phyloP scores from a whole-genome alignment of 2,797 vertebrate genomes.

The Kryptolebias ocellatus region DNA sequence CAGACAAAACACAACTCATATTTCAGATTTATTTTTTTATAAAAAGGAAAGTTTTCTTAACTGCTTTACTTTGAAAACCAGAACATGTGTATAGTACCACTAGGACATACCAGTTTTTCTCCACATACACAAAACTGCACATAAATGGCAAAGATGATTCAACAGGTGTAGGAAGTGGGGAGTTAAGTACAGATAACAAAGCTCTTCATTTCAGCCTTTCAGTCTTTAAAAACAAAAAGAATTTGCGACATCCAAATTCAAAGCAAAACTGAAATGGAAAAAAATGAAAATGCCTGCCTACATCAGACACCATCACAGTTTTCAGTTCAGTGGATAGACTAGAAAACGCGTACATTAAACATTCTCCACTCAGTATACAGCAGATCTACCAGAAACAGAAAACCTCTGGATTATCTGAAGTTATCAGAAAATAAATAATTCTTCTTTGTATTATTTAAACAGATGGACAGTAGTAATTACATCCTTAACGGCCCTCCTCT shows the following conservation, averaged over 20 bases:
- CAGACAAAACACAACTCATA: constrained; percentile 17
- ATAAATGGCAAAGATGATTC: constrained; percentile 69
- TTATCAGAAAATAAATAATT: constrained; percentile 84
- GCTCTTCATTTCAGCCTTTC: constrained; percentile 49
- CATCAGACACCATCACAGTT: constrained; percentile 53
- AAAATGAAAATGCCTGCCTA: constrained; percentile 21
- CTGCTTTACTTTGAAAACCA: constrained; percentile 52
- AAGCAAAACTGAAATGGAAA: constrained; percentile 16
- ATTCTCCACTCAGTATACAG: constrained; percentile 51
- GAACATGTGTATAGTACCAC: constrained; percentile 63
- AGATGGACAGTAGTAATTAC: constrained; percentile 79
- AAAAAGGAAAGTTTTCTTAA: constrained; percentile 36
- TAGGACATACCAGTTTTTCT: constrained; percentile 46
- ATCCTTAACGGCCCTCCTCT: constrained; percentile 50
- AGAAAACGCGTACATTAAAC: constrained; percentile 43
- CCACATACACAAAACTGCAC: constrained; percentile 61
- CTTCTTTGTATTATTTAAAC: constrained; percentile 63
- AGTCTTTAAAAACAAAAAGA: constrained; percentile 52
- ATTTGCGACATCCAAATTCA: constrained; percentile 37
- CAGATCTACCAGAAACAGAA: constrained; percentile 41
- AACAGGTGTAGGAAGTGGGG: constrained; percentile 58
- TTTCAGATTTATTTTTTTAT: constrained; percentile 64
- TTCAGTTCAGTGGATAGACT: constrained; percentile 52
- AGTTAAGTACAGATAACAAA: constrained; percentile 60
- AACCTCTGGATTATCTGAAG: constrained; percentile 51